Conservation (phyloP, 2,797 vertebrate species). For the Chrosomus eos region DNA sequence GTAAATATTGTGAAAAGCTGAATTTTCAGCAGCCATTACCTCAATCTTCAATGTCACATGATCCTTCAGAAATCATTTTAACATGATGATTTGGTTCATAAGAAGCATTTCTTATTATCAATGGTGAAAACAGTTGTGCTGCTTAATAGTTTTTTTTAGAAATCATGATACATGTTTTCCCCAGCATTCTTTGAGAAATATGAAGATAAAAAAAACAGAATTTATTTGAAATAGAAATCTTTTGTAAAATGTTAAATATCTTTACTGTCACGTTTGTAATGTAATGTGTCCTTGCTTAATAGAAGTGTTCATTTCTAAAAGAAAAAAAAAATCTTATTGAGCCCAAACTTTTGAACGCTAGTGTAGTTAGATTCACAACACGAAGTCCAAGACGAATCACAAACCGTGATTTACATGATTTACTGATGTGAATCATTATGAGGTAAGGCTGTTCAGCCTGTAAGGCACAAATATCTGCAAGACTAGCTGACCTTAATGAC, state of each 20-base stretch:
- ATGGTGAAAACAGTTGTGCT: not conserved
- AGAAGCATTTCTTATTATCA: not conserved
- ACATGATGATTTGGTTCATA: not conserved
- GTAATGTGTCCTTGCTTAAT: not conserved
- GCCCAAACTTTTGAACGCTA: not conserved
- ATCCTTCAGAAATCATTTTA: not conserved
- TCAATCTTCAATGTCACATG: not conserved
- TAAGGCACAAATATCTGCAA: not conserved
- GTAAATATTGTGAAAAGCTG: not conserved
- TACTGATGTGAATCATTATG: not conserved
- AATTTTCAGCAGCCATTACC: not conserved
- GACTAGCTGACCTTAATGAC: not conserved
- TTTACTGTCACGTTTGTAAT: not conserved
- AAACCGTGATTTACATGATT: not conserved
- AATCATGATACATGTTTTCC: not conserved
- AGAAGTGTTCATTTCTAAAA: not conserved
- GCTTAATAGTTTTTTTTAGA: not conserved
- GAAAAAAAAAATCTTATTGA: not conserved
- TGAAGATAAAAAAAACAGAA: not conserved
- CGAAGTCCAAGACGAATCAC: no score
- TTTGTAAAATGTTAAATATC: not conserved
- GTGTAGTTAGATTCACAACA: not conserved
- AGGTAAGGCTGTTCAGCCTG: not conserved
- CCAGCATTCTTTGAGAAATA: not conserved
- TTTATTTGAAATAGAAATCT: not conserved